phyloP scores from a whole-genome alignment of 2,113 vertebrate genomes.

The Strix uralensis region DNA sequence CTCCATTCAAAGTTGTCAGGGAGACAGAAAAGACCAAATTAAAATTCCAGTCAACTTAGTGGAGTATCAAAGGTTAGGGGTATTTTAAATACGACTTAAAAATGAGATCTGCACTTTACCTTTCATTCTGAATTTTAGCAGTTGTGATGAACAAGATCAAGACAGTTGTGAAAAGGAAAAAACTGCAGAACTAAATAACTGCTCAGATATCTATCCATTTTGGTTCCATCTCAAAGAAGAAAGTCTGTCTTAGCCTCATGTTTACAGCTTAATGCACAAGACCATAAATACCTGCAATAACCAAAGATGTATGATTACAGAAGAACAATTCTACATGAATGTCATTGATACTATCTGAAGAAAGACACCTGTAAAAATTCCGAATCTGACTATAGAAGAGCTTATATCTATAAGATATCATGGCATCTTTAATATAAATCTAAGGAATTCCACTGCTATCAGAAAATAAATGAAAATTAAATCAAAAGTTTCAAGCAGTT shows the following conservation, averaged over 20 bases:
- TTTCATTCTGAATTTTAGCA: neutral
- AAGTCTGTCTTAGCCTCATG: neutral
- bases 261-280: neutral
- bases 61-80: neutral
- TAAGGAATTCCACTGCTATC: neutral
- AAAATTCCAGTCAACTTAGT: neutral
- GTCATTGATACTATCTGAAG: neutral
- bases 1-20: neutral
- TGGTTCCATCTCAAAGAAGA: neutral
- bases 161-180: neutral
- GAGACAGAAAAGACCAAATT: neutral
- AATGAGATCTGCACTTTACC: neutral
- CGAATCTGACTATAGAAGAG: neutral
- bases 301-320: neutral
- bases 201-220: neutral
- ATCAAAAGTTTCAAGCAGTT: neutral
- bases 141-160: neutral
- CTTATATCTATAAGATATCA: neutral
- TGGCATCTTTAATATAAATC: neutral
- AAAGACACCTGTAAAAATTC: neutral
- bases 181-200: neutral
- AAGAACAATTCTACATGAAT: neutral
- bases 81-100: neutral
- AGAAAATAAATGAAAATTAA: neutral
- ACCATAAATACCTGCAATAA: neutral